A percentile compares a stretch with the other conserved stretches of the same genome.
Evolutionary conservation across 2,888 invertebrate genomes (phyloP).

Genomic region (Andrena bicolor): DNA sequence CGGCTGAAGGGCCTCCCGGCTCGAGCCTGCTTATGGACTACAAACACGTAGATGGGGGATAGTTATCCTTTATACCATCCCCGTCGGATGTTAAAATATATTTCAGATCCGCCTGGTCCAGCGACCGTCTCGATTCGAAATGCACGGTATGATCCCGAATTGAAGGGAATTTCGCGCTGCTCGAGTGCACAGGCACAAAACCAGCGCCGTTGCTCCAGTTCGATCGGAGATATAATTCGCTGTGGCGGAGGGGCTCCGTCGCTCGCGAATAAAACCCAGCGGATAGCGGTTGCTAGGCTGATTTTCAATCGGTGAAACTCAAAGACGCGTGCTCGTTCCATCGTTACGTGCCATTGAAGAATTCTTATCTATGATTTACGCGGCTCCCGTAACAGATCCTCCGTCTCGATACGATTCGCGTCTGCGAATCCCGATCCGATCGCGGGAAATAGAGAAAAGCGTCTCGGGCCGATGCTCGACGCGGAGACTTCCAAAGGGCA

Average conservation of each 20-base stretch:
- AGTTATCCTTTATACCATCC: conserved; percentile 34
- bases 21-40: neutral
- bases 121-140: conserved; percentile 36
- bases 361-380: conserved; percentile 25
- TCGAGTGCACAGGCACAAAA: conserved; percentile 54
- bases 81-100: conserved; percentile 21
- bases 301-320: conserved; percentile 46
- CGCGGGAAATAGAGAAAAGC: neutral
- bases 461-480: no score
- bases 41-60: conserved; percentile 12
- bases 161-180: conserved; percentile 42
- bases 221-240: conserved; percentile 52
- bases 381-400: neutral
- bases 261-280: conserved; percentile 21
- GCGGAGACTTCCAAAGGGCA: neutral
- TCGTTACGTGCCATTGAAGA: conserved; percentile 19
- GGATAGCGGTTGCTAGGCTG: neutral
- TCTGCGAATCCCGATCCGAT: neutral
- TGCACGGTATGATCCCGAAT: conserved; percentile 12
- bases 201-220: conserved; percentile 36
- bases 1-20: neutral
- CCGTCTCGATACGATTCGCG: neutral
- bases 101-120: conserved; percentile 7
- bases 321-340: neutral
- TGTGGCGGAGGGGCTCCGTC: conserved; percentile 15